Percentiles rank a stretch among this genome's conserved stretches.
phyloP scores from a whole-genome alignment of 2,113 vertebrate genomes.

The Scomber japonicus region DNA sequence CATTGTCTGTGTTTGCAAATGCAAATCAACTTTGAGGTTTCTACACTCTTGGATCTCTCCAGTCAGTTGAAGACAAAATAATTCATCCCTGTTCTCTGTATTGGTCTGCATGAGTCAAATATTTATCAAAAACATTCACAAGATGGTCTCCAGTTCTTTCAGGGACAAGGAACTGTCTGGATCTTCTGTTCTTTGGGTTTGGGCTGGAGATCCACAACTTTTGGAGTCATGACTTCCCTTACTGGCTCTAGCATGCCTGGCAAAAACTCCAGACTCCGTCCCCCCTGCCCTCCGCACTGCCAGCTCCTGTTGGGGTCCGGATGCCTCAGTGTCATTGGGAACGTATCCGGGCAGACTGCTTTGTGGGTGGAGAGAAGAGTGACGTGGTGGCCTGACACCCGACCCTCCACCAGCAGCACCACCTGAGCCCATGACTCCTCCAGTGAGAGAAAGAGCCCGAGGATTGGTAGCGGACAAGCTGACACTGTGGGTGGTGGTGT shows the following conservation, averaged over 20 bases:
- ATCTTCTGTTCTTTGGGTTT: constrained; percentile 45
- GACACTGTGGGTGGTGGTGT: constrained; percentile 86
- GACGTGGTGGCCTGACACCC: constrained; percentile 49
- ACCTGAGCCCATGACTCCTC: constrained; percentile 40
- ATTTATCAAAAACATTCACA: constrained; percentile 61
- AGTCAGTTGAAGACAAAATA: no score
- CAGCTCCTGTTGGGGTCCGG: constrained; percentile 43
- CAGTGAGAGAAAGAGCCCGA: constrained; percentile 63
- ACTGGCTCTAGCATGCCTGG: constrained; percentile 34
- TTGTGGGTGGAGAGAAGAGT: constrained; percentile 52
- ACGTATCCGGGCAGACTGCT: constrained; percentile 60
- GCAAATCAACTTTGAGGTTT: not conserved
- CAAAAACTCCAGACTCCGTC: constrained; percentile 32
- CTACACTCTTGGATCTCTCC: not conserved
- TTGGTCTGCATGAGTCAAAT: not conserved
- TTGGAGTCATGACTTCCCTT: constrained; percentile 30
- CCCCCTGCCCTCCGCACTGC: constrained; percentile 27
- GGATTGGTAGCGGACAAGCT: constrained; percentile 76
- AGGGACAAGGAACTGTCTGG: constrained; percentile 52
- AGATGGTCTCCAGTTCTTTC: constrained; percentile 82
- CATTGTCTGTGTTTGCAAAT: not conserved
- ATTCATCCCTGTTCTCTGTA: not conserved
- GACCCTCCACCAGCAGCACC: constrained; percentile 25
- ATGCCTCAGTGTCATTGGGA: constrained; percentile 56
- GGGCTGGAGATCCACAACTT: constrained; percentile 16